Evolutionary conservation across 2,888 invertebrate species (phyloP).

Genomic region (Cabera pusaria): DNA sequence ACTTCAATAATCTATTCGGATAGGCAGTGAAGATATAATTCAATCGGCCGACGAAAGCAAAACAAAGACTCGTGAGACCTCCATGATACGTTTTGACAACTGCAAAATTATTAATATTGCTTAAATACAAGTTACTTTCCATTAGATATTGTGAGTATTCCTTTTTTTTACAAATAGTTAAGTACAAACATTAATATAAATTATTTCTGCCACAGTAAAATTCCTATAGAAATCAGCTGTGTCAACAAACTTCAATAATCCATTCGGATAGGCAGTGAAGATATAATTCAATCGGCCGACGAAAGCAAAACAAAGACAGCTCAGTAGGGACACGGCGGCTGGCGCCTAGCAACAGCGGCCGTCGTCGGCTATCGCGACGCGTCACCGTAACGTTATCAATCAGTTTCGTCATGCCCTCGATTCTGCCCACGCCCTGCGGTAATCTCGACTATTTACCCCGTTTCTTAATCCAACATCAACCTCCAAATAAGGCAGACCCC

Average conservation of each 20-base stretch:
- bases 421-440: constrained; percentile 68
- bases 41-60: constrained; percentile 18
- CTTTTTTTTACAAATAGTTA: too few species aligned
- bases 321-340: constrained; percentile 22
- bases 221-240: constrained; percentile 26
- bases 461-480: constrained; percentile 64
- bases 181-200: too few species aligned
- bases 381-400: constrained; percentile 70
- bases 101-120: background rate
- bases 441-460: constrained; percentile 73
- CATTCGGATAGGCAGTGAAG: constrained; percentile 15
- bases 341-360: constrained; percentile 56
- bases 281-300: constrained; percentile 18
- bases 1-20: constrained; percentile 10
- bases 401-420: constrained; percentile 76
- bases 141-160: too few species aligned
- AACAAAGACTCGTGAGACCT: constrained; percentile 13
- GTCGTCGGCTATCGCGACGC: constrained; percentile 50
- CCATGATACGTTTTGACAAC: constrained; percentile 3
- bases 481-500: constrained; percentile 45
- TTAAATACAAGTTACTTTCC: too few species aligned
- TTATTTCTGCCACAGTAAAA: too few species aligned
- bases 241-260: constrained; percentile 19
- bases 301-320: constrained; percentile 24
- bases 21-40: constrained; percentile 19